Evolutionary conservation across 2,113 vertebrate species (phyloP).

Genomic region (Electrona antarctica): DNA sequence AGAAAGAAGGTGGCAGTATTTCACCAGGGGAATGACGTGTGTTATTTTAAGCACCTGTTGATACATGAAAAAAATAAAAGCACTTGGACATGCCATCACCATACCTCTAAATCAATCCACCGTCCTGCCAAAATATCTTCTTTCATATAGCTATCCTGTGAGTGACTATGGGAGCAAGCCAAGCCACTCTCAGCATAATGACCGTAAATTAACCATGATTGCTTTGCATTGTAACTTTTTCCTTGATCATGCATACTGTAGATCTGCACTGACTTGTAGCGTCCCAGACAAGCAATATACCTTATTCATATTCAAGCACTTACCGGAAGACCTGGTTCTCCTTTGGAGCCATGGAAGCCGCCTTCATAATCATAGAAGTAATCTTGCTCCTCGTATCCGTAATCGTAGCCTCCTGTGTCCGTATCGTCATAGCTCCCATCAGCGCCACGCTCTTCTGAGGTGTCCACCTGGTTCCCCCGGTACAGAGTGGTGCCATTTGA

Average conservation of each 20-base stretch:
- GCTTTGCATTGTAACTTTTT: slow-evolving; percentile 40
- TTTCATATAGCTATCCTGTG: slow-evolving; percentile 28
- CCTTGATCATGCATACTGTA: slow-evolving; percentile 24
- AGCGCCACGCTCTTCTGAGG: slow-evolving; percentile 70
- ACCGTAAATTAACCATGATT: slow-evolving; percentile 54
- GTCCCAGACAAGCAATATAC: slow-evolving; percentile 8
- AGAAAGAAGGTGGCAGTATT: slow-evolving; percentile 39
- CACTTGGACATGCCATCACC: slow-evolving; percentile 46
- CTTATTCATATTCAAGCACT: slow-evolving; percentile 71
- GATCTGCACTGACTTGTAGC: slow-evolving; percentile 36
- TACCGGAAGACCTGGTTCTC: slow-evolving; percentile 91
- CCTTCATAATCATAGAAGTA: slow-evolving; percentile 84
- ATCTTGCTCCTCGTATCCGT: slow-evolving; percentile 87
- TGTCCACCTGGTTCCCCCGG: slow-evolving; percentile 74
- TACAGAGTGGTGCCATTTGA: slow-evolving; percentile 80
- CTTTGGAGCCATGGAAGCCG: slow-evolving; percentile 87
- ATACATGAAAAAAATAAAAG: slow-evolving; percentile 56
- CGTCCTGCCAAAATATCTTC: slow-evolving; percentile 48
- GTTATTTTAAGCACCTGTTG: slow-evolving; percentile 69
- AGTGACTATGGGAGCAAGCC: slow-evolving; percentile 30
- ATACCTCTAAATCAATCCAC: slow-evolving; percentile 58
- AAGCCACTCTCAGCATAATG: slow-evolving; percentile 42
- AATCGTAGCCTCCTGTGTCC: slow-evolving; percentile 83
- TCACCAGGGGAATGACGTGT: slow-evolving; percentile 44
- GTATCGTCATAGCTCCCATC: slow-evolving; percentile 81